Percentiles rank a stretch among this genome's conserved stretches.
Conservation (phyloP, 2,888 invertebrate species). For the Choreutis nemorana region DNA sequence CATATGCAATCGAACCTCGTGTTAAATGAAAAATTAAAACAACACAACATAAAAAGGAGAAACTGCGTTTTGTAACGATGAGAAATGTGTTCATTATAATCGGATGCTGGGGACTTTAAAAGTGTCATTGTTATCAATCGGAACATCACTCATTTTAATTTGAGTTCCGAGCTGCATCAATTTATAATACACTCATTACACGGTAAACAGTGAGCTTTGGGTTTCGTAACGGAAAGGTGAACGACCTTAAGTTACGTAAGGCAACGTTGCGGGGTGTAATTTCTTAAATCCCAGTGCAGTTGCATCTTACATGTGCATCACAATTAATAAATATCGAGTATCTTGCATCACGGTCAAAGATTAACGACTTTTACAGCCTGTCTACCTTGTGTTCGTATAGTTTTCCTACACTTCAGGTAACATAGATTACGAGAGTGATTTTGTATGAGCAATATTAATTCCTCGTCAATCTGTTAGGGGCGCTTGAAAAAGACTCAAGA, state of each 20-base stretch:
- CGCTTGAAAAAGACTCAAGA: no score
- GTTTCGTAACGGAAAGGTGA: no score
- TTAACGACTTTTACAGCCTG: constrained; percentile 6
- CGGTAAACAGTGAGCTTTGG: no score
- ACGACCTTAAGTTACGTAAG: constrained; percentile 29
- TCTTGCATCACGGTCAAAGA: constrained; percentile 7
- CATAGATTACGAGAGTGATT: no score
- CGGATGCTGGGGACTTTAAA: constrained; percentile 20
- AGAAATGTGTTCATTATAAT: constrained; percentile 18
- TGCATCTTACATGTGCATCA: constrained; percentile 15
- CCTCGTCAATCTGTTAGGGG: no score
- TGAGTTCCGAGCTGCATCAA: constrained; percentile 31
- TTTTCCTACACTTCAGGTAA: no score
- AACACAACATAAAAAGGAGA: no score
- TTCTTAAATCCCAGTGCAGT: constrained; percentile 34
- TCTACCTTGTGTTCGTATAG: no score
- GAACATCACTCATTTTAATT: constrained; percentile 51
- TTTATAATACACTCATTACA: constrained; percentile 47
- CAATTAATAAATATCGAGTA: constrained; percentile 18
- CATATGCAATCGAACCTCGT: no score
- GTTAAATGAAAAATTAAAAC: no score
- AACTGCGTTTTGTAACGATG: constrained; percentile 8
- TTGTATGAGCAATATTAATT: no score
- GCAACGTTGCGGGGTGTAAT: constrained; percentile 31
- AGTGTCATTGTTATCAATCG: constrained; percentile 38